Base-by-base conservation (phyloP, 2,888 invertebrate species). In the Euphydryas editha region DNA sequence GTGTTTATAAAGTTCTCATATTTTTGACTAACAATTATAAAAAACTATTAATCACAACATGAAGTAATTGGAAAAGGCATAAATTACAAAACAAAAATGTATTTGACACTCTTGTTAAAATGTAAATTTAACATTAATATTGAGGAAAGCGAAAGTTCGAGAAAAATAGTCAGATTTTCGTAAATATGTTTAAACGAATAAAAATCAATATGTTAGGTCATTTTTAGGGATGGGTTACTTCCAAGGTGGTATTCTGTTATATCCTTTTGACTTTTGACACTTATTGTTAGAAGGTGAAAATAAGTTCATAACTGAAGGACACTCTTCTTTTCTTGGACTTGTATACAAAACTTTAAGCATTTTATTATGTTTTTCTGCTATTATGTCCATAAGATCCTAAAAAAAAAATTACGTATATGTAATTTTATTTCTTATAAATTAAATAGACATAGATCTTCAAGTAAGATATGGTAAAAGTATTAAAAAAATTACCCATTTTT, bases 331-430 rank as follows among this genome's bases (percentile, higher is more conserved):
- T 11, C 68, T 67, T 30, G 83, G 79, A 68, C 78, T 83, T 66
- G 73, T 71, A 69, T 75, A 84, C 36, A 88, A 68, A 24, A 82
- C 58, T 69, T 73, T 75, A 62, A 87, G 62, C 68, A 74, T 78
- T 59, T 80, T 79, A 49, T 86, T 81, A 59, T 82, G 73, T 62
- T 74, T 78, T 70, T 80, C 75, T 39, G 73, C 81, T 68, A 88
- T 83, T 49, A 84, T 80, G 61, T 86, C 75, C 61, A 86, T 76
- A 65, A 87, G 70, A 64, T 86, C 85, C 89, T 90, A 79, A 67
- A 80, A 81, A 73, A 8, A 71, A 66, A 30, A 1, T 1, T 4
- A n/a, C n/a, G n/a, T n/a, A n/a, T n/a, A n/a, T n/a, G n/a, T n/a
- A n/a, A n/a, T n/a, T n/a, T n/a, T n/a, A n/a, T n/a, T n/a, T n/a